Evolutionary conservation across 2,113 vertebrate genomes (phyloP), one percentile per base, ranked within the genome.

Genomic region (Tympanuchus pallidicinctus): DNA sequence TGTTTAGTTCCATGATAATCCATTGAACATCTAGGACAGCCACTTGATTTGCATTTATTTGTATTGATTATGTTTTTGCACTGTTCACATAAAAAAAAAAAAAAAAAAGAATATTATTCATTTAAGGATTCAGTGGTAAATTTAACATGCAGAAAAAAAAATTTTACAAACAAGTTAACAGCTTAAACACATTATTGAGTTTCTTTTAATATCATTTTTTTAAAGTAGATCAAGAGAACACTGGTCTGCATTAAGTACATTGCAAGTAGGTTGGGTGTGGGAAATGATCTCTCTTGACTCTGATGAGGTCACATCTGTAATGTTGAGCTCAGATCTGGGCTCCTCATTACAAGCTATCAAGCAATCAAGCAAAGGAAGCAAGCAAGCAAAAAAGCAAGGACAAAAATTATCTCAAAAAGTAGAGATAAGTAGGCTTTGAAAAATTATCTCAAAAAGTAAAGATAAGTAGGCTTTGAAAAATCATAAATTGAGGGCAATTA

Each of bases 1-100:
- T 63, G 24, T 81, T 89, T 67, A 12, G 13, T 70, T 74, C 36
- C 11, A 36, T 16, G 18, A 74, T 24, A 91, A n/a, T 7, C 11
- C 72, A 11, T 25, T 36, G 13, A 14, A 66, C 10, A 22, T 61
- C 32, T 38, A 28, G 16, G 25, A 25, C 5, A 88, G 13, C 5
- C 5, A 3, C 45, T 13, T 48, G 7, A 0, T 63, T 63, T n/a
- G 2, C 66, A 32, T 50, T 48, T 8, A 0, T 63, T 63, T n/a
- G 2, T 71, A 32, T 50, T 75, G 70, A 22, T 24, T 67, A 6
- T 4, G 11, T 24, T 10, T 14, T 25, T 43, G 18, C 8, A 59
- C 20, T 8, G 1, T 59, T 77, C n/a, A 54, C 24, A 40, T 4
- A n/a, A n/a, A 42, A 84, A 66, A 30, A 6, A 40, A 3, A 36